phyloP scores from a whole-genome alignment of 2,797 vertebrate species.

The Picus viridis region DNA sequence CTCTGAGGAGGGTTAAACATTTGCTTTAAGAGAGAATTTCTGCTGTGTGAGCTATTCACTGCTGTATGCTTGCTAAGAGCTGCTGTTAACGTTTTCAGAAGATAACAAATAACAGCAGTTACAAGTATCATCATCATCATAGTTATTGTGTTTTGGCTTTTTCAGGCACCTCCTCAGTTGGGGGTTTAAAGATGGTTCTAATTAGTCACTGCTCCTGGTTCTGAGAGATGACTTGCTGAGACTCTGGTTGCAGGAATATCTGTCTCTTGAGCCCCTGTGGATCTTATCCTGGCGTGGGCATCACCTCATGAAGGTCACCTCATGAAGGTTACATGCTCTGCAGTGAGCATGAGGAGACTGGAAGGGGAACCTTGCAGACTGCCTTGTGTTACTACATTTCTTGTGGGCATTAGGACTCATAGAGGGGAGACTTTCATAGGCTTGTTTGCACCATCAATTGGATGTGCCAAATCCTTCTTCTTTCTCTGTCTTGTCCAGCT shows the following conservation, averaged over 20 bases:
- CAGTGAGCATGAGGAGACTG: background rate
- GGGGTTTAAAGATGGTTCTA: conserved; percentile 38
- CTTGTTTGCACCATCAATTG: background rate
- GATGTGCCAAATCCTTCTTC: background rate
- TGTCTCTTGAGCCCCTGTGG: background rate
- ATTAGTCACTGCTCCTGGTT: conserved; percentile 26
- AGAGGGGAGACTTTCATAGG: background rate
- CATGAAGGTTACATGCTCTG: too few relatives aligned
- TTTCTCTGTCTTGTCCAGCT: background rate
- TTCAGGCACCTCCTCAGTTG: background rate
- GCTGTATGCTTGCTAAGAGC: conserved; percentile 1
- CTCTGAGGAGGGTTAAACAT: conserved; percentile 38
- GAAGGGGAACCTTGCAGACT: background rate
- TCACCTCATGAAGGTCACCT: fast-evolving
- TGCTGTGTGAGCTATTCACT: background rate
- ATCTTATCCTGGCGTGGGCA: background rate
- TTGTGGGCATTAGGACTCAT: background rate
- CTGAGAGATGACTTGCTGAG: background rate
- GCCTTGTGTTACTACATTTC: background rate
- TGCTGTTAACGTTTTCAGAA: conserved; percentile 45
- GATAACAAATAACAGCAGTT: conserved; percentile 48
- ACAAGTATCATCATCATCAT: conserved; percentile 24
- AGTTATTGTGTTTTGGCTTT: conserved; percentile 20
- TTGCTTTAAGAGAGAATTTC: conserved; percentile 21
- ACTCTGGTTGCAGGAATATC: background rate